Percentiles rank a stretch among this genome's conserved stretches.
Conservation (phyloP, 2,113 vertebrate genomes). For the Forbesichthys agassizii region DNA sequence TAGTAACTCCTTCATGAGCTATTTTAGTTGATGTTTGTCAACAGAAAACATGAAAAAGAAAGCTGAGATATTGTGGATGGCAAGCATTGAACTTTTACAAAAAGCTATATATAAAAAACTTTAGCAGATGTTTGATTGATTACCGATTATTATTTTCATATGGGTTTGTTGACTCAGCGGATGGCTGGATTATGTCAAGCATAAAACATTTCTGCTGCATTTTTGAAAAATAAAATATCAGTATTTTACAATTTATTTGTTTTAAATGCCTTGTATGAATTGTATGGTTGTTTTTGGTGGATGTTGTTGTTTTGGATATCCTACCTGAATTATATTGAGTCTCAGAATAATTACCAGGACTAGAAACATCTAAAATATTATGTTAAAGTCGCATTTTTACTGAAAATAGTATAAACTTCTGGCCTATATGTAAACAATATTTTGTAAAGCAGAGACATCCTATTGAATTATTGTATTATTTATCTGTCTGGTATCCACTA, state of each 20-base stretch:
- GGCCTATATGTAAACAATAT: no score
- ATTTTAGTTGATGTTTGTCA: slow-evolving; percentile 57
- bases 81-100: slow-evolving; percentile 63
- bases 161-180: slow-evolving; percentile 87
- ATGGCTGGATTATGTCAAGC: slow-evolving; percentile 91
- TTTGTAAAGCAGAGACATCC: no score
- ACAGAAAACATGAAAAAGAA: slow-evolving; percentile 55
- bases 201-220: slow-evolving; percentile 94
- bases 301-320: no score
- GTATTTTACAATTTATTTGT: slow-evolving; percentile 82
- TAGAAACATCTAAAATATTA: no score
- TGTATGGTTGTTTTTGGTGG: no score
- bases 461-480: no score
- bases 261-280: slow-evolving; percentile 51
- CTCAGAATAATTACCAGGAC: no score
- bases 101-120: slow-evolving; percentile 38
- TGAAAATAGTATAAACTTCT: no score
- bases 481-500: no score
- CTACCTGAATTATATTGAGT: no score
- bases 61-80: slow-evolving; percentile 58
- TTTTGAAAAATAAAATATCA: slow-evolving; percentile 95
- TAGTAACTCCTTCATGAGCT: slow-evolving; percentile 58
- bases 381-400: no score
- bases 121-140: slow-evolving; percentile 54
- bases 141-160: slow-evolving; percentile 76